phyloP scores from a whole-genome alignment of 2,797 vertebrate genomes.

The Bovichtus variegatus region DNA sequence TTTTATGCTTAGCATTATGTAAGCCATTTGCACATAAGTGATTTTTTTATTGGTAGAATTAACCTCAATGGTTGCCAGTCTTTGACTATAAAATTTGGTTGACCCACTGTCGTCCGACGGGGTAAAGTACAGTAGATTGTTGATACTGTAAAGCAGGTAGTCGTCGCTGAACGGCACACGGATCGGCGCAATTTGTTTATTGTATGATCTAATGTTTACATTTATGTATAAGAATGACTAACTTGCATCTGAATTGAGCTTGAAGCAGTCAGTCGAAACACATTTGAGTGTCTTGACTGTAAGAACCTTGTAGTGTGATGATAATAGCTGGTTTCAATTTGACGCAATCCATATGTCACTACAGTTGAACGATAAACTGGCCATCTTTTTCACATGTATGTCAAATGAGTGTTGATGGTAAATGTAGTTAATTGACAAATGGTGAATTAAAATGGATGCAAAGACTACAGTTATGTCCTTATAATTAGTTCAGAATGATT shows the following conservation, averaged over 20 bases:
- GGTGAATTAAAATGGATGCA: neutral
- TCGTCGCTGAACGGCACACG: neutral
- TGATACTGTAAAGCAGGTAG: neutral
- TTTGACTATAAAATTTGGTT: slow-evolving; percentile 45
- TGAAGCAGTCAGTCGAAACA: neutral
- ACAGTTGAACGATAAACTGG: no score
- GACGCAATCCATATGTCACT: neutral
- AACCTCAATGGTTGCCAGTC: slow-evolving; percentile 29
- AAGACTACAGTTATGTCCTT: neutral
- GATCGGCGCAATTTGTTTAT: neutral
- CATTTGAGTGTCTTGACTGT: neutral
- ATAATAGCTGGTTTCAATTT: neutral
- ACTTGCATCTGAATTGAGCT: neutral
- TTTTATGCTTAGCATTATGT: slow-evolving; percentile 57
- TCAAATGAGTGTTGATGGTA: no score
- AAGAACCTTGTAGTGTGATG: neutral
- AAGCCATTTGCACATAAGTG: slow-evolving; percentile 41
- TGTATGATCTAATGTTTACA: neutral
- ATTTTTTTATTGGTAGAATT: slow-evolving; percentile 48
- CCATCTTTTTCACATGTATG: no score
- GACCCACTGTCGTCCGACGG: slow-evolving; percentile 35
- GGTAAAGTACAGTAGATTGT: slow-evolving; percentile 18
- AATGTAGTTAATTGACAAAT: no score
- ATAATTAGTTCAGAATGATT: neutral
- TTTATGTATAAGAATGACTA: neutral